Base-by-base conservation (phyloP, 2,888 invertebrate genomes). In the Odontocerum albicorne region DNA sequence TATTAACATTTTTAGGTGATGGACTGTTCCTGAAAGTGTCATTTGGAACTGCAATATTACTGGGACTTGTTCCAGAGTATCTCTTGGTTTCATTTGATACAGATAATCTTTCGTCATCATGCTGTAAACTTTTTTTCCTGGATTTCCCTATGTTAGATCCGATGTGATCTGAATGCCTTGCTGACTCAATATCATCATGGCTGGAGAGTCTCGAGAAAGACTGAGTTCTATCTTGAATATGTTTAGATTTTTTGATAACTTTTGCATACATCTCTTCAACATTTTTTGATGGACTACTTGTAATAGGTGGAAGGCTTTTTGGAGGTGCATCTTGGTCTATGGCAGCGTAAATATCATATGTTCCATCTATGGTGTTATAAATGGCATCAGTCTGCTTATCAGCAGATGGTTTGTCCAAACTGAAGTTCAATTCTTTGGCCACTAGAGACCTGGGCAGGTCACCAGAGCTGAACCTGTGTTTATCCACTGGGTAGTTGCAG, bases 261-360 rank as follows among this genome's bases (percentile, higher is more conserved):
- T 92, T 93, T 1, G 92, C 92, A 69, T 93, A 93, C 86, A 93
- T 89, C 65, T 91, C 92, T 64, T 92, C 92, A n/a, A 92, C 73
- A 63, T 88, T 88, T 61, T 85, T 82, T 16, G 82, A 78, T 1
- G 83, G 83, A 66, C 83, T 83, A 39, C 75, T 82, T 53, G 68
- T 75, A 64, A 68, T 71, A 16, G 40, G 52, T 3, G 73, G 74
- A 1, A 72, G 68, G 2, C 71, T 71, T 54, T 68, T 69, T 1
- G 66, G 69, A 6, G 72, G 70, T n/a, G 35, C 40, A 16, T 59
- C 47, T 35, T 56, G 59, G 33, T 61, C 55, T 15, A 53, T 57
- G 20, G 53, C 55, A 54, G 64, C 53, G 35, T 62, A 45, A 43
- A 53, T 54, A 63, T 51, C 60, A 56, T 65, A 60, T 50, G 63